phyloP scores from a whole-genome alignment of 2,888 invertebrate genomes.

The Maniola hyperantus region DNA sequence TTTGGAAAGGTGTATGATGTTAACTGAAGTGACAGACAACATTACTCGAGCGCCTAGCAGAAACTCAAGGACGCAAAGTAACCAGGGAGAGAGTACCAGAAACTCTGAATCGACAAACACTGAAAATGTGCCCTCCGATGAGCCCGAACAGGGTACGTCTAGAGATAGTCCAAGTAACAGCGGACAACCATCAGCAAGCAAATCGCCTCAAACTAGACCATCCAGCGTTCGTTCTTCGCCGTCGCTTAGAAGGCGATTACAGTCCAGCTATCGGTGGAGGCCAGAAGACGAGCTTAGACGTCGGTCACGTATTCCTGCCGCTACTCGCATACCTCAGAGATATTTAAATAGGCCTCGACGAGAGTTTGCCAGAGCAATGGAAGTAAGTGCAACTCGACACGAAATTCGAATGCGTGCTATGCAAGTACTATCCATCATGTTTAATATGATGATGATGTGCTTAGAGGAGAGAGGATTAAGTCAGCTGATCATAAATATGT shows the following conservation, averaged over 20 bases:
- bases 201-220: conserved; percentile 50
- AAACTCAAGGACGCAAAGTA: conserved; percentile 44
- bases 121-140: conserved; percentile 37
- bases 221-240: conserved; percentile 51
- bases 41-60: conserved; percentile 50
- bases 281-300: conserved; percentile 64
- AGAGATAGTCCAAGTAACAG: conserved; percentile 44
- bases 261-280: conserved; percentile 61
- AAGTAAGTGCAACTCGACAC: conserved; percentile 72
- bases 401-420: conserved; percentile 78
- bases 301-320: conserved; percentile 53
- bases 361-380: conserved; percentile 63
- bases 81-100: conserved; percentile 45
- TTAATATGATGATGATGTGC: conserved; percentile 81
- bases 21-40: conserved; percentile 65
- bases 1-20: conserved; percentile 71
- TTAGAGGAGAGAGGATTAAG: conserved; percentile 74
- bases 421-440: conserved; percentile 78
- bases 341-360: conserved; percentile 56
- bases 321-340: conserved; percentile 55
- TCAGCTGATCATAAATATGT: conserved; percentile 72
- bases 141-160: conserved; percentile 45
- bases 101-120: conserved; percentile 41
- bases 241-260: conserved; percentile 56
- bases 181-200: conserved; percentile 41